These are phyloP conservation scores for Meriones unguiculatus DNA, from an alignment of 2,113 vertebrate species.

Conservation along the genomic window DNA sequence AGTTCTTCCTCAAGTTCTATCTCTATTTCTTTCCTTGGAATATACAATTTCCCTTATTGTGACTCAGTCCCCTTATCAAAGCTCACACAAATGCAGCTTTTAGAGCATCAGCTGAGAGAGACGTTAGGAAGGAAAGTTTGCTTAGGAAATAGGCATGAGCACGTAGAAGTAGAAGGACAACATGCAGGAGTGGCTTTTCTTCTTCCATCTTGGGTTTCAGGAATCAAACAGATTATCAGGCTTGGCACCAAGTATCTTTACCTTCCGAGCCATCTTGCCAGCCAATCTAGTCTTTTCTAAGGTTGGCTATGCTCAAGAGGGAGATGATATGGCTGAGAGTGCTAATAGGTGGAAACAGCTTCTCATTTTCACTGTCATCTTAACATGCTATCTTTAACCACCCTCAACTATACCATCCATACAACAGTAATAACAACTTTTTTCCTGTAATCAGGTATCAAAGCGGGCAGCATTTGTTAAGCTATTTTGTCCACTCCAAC, in stretches of 20 bases:
- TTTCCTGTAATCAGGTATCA: background rate
- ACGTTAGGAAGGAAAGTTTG: too few species aligned
- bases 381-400: background rate
- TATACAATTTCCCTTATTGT: background rate
- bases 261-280: background rate
- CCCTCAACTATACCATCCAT: background rate
- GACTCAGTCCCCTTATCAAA: too few species aligned
- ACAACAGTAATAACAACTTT: conserved; percentile 51
- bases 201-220: background rate
- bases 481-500: background rate
- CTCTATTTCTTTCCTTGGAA: background rate
- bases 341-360: background rate
- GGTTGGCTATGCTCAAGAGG: conserved; percentile 8
- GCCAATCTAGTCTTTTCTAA: background rate
- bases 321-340: background rate
- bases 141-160: too few species aligned
- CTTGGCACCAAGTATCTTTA: background rate
- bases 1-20: background rate
- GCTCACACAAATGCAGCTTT: background rate
- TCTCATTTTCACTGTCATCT: conserved; percentile 34
- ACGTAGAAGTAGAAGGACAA: too few species aligned
- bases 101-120: background rate
- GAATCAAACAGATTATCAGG: background rate
- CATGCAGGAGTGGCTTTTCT: background rate
- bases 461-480: background rate